A percentile compares a stretch with the other conserved stretches of the same genome.
Conservation (phyloP, 2,888 invertebrate species). For the Piscicola geometra region DNA sequence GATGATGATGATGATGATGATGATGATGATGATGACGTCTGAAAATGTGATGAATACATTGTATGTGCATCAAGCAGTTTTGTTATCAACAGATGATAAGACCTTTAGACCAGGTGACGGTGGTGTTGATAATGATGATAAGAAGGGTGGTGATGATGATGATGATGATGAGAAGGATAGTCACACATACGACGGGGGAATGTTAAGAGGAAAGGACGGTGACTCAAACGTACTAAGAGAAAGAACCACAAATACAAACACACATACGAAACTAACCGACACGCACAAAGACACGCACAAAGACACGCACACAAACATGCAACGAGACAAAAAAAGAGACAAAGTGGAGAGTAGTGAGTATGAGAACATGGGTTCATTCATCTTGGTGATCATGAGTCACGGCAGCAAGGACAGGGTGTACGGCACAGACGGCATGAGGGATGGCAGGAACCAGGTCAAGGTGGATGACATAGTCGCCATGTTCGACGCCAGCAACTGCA, state of each 20-base stretch:
- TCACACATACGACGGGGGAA: too few species aligned
- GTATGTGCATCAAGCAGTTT: too few species aligned
- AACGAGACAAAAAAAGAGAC: not conserved
- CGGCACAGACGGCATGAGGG: slow-evolving; percentile 4
- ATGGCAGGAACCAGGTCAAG: not conserved
- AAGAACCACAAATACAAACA: not conserved
- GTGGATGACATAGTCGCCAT: not conserved
- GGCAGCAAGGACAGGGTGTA: slow-evolving; percentile 18
- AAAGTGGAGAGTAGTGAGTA: not conserved
- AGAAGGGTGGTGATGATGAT: too few species aligned
- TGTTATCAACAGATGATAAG: too few species aligned
- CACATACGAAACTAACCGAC: not conserved
- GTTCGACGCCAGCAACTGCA: not conserved
- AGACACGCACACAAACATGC: not conserved
- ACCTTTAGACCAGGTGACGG: too few species aligned
- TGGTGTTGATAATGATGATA: slow-evolving; percentile 36
- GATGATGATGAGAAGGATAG: too few species aligned
- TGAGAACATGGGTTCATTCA: not conserved
- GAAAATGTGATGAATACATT: too few species aligned
- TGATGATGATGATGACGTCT: too few species aligned
- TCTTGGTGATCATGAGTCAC: slow-evolving; percentile 18
- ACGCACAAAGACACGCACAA: not conserved
- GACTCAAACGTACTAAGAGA: too few species aligned
- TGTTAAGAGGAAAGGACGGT: too few species aligned
- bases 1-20: too few species aligned